Conservation (phyloP, 2,888 invertebrate genomes). For the Baronia brevicornis region DNA sequence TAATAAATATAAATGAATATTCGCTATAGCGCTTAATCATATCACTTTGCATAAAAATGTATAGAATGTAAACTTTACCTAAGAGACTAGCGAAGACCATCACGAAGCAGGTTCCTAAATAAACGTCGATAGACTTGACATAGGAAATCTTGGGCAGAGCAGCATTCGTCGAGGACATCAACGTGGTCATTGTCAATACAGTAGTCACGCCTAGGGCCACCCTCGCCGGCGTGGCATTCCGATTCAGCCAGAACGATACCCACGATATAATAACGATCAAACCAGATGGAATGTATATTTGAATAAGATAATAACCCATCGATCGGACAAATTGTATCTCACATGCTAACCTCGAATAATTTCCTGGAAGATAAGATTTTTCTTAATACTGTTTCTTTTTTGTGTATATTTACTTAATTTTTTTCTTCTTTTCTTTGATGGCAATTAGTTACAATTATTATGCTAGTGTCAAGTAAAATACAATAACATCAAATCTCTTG, state of each 20-base stretch:
- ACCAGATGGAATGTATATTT: slow-evolving; percentile 98
- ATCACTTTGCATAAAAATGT: slow-evolving; percentile 28
- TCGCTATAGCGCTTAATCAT: slow-evolving; percentile 8
- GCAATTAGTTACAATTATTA: too few species aligned
- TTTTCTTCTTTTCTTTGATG: too few species aligned
- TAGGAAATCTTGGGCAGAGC: slow-evolving; percentile 98
- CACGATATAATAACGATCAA: slow-evolving; percentile 98
- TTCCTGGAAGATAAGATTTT: slow-evolving; percentile 78
- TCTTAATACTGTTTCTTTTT: neutral
- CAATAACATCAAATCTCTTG: too few species aligned
- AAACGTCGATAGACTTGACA: slow-evolving; percentile 98
- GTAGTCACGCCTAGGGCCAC: slow-evolving; percentile 96
- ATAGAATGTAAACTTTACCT: slow-evolving; percentile 76
- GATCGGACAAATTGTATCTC: slow-evolving; percentile 98
- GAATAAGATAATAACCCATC: slow-evolving; percentile 99
- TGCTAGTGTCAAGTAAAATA: too few species aligned
- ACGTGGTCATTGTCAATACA: slow-evolving; percentile 97
- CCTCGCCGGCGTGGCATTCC: slow-evolving; percentile 95
- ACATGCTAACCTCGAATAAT: slow-evolving; percentile 96
- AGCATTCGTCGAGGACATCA: slow-evolving; percentile 97
- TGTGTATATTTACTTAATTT: too few species aligned
- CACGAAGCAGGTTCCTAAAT: slow-evolving; percentile 97
- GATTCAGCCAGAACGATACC: slow-evolving; percentile 97
- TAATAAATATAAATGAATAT: slow-evolving; percentile 12
- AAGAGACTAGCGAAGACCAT: slow-evolving; percentile 98